Evolutionary conservation across 1,140 invertebrate genomes (phyloP), one percentile per base, ranked within the genome.

Genomic region (Heliconius himera): DNA sequence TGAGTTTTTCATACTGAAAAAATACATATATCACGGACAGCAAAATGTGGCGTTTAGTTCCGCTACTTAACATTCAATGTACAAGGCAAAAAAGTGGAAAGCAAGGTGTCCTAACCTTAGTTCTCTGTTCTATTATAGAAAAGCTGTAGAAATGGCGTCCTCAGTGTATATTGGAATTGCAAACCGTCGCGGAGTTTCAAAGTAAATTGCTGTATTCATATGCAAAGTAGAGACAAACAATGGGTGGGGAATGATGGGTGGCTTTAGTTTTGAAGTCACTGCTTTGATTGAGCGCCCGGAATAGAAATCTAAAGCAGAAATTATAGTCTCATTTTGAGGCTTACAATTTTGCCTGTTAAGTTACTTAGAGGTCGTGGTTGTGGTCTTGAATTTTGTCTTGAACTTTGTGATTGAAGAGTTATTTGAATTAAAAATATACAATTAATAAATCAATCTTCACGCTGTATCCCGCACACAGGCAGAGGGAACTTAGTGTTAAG

Each of bases 171-270:
- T 26, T 51, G 66, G 29, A 74, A 70, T 77, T 60, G 38, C 38
- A 46, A 51, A n/a, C n/a, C n/a, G 60, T 20, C 6, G 22, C n/a
- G 60, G 13, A 8, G 22, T 29, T 82, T 56, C 6, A 56, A 74
- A 76, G 20, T 80, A 77, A 79, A 77, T 82, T 79, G 71, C 72
- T 18, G 11, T 70, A 82, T 82, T 82, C 81, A 82, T 79, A 81
- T 81, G 77, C 36, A 46, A 75, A 79, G 22, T 38, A 74, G 46
- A 66, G 8, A 66, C 38, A 49, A 54, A 60, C 41, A 13, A 74
- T 18, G 77, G 22, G 29, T 41, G 18, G 11, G 33, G 16, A 76
- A 70, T 46, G n/a, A 18, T 22, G 29, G 38, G 13, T 76, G 38
- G 36, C n/a, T 66, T 66, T 29, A 66, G 22, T 66, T 29, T 29